Conservation (phyloP, 2,797 vertebrate species). For the Lates japonicus region DNA sequence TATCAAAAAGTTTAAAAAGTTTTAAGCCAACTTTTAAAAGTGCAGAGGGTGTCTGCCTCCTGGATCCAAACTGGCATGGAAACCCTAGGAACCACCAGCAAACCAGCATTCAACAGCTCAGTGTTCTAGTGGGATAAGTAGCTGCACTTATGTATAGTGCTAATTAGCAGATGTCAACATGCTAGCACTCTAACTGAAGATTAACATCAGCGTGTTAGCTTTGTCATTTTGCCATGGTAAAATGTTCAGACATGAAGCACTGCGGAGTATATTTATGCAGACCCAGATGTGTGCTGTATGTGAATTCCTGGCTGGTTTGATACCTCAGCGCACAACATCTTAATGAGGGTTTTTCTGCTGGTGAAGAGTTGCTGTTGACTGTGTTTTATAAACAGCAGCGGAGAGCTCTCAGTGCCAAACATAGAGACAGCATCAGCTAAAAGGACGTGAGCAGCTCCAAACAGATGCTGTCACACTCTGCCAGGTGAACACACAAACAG, state of each 20-base stretch:
- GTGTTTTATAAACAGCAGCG: background rate
- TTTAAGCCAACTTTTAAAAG: no score
- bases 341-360: constrained; percentile 9
- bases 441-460: background rate
- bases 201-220: background rate
- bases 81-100: no score
- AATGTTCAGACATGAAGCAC: background rate
- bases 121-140: no score
- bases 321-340: constrained; percentile 12
- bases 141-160: background rate
- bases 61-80: no score
- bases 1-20: no score
- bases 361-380: constrained; percentile 5
- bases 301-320: background rate
- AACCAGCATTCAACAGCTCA: no score
- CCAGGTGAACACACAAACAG: background rate
- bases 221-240: background rate
- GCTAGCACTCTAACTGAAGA: background rate
- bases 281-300: background rate
- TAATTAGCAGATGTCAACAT: background rate
- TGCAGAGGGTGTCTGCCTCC: no score
- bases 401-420: background rate
- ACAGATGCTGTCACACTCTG: constrained; percentile 6
- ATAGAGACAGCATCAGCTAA: background rate
- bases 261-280: background rate